Evolutionary conservation across 1,140 invertebrate genomes (phyloP).

Genomic region (Adoxophyes honmai): DNA sequence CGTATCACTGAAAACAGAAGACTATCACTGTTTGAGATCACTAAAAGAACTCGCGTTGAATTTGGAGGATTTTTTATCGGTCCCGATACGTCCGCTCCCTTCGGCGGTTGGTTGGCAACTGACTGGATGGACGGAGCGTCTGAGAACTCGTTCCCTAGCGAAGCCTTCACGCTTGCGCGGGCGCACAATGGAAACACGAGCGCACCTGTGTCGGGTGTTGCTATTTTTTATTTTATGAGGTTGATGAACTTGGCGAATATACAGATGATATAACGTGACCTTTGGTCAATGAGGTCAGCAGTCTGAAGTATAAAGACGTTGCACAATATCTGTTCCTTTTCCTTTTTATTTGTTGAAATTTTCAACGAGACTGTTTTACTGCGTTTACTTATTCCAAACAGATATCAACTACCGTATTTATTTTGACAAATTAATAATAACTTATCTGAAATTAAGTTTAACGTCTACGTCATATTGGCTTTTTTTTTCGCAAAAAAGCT

Average conservation of each 20-base stretch:
- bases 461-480: too few species aligned
- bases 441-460: too few species aligned
- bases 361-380: too few species aligned
- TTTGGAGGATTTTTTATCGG: not conserved
- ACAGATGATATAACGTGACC: conserved; percentile 11
- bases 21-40: conserved; percentile 6
- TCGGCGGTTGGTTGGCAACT: conserved; percentile 34
- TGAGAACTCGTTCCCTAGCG: conserved; percentile 33
- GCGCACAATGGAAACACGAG: conserved; percentile 42
- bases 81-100: conserved; percentile 21
- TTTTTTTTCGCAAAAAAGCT: too few species aligned
- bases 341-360: too few species aligned
- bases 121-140: conserved; percentile 17
- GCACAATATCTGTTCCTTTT: too few species aligned
- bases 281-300: not conserved
- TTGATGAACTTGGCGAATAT: conserved; percentile 34
- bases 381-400: too few species aligned
- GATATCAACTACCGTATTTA: too few species aligned
- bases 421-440: too few species aligned
- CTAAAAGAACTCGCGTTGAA: too few species aligned
- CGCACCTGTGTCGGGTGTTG: conserved; percentile 48
- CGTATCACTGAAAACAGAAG: conserved; percentile 4
- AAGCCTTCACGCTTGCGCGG: conserved; percentile 40
- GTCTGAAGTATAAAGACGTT: too few species aligned
- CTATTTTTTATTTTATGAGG: conserved; percentile 40